phyloP scores from a whole-genome alignment of 2,888 invertebrate genomes.

The Koerneria pararmatus region DNA sequence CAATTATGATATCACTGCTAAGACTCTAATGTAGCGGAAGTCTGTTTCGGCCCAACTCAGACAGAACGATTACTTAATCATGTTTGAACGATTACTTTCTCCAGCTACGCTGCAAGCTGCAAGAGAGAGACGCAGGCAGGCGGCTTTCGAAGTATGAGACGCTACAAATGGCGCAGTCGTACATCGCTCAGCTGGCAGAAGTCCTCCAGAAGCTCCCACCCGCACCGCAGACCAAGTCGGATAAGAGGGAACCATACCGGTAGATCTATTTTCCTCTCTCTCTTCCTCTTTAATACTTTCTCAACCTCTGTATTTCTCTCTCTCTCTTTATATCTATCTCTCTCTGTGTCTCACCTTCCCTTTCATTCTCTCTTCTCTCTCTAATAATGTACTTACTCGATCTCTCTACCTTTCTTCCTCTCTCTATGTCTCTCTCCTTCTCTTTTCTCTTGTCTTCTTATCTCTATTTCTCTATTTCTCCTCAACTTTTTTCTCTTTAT shows the following conservation, averaged over 20 bases:
- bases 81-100: no score
- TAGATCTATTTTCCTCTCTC: background rate
- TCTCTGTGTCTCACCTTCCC: background rate
- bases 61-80: no score
- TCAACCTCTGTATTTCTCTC: background rate
- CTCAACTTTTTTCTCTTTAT: background rate
- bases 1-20: no score
- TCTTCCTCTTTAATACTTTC: background rate
- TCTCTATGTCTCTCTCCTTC: background rate
- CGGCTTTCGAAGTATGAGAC: slow-evolving; percentile 58
- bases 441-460: background rate
- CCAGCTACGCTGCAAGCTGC: slow-evolving; percentile 53
- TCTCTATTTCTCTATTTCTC: background rate
- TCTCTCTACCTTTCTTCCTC: background rate
- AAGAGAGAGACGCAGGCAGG: slow-evolving; percentile 52
- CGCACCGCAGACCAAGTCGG: no score
- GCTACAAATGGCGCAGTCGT: slow-evolving; percentile 57
- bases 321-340: background rate
- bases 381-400: background rate
- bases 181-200: slow-evolving; percentile 44
- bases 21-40: no score
- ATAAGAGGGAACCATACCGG: no score
- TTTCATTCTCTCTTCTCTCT: background rate
- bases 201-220: no score
- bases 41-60: no score